Percentiles rank a stretch among this genome's conserved stretches.
These are phyloP conservation scores for Aramus guarauna DNA, from an alignment of 2,113 vertebrate species.

Conservation along the genomic window DNA sequence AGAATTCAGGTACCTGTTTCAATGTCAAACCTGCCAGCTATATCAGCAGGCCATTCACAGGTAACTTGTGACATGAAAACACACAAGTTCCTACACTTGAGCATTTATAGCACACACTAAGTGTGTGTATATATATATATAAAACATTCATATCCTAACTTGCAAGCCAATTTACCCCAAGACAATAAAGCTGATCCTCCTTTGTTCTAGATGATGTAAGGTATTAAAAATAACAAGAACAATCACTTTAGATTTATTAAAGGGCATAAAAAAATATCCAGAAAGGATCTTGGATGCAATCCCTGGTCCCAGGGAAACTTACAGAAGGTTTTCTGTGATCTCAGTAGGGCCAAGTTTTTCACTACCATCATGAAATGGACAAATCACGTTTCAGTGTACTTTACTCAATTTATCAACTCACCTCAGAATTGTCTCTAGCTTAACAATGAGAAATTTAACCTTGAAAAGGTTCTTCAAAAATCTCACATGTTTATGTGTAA, in stretches of 20 bases:
- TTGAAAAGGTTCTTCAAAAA: background rate
- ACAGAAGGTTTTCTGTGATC: background rate
- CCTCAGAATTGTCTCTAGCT: background rate
- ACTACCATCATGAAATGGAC: background rate
- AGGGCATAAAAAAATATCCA: background rate
- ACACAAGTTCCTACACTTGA: background rate
- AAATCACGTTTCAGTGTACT: background rate
- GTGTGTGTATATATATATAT: too few relatives aligned
- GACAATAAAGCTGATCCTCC: background rate
- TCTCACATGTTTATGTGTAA: background rate
- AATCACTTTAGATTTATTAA: background rate
- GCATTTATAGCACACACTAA: background rate
- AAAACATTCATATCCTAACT: background rate
- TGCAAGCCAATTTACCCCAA: background rate
- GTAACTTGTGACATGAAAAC: background rate
- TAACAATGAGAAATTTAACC: background rate
- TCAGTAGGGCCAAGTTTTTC: background rate
- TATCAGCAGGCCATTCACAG: background rate
- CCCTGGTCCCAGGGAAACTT: background rate
- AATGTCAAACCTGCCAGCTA: background rate
- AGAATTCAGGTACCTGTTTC: background rate
- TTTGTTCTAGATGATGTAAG: background rate
- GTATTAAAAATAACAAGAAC: background rate
- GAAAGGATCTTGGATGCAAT: background rate
- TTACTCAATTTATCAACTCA: background rate